Base-by-base conservation (phyloP, 2,888 invertebrate species). In the Cecidostiba fungosa region DNA sequence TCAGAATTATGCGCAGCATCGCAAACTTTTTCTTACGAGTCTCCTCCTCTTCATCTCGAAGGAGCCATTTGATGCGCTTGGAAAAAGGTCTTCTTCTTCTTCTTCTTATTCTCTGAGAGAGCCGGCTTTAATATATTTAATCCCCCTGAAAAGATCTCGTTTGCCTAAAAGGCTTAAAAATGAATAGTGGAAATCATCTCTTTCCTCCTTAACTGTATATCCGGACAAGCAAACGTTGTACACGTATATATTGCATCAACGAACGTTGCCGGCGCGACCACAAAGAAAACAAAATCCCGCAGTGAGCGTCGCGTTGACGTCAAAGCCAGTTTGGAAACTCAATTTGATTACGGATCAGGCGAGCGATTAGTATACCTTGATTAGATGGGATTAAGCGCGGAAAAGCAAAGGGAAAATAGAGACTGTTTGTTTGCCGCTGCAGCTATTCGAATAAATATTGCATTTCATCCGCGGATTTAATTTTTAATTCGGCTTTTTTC, bases 331-430 rank as follows among this genome's bases (percentile, higher is more conserved):
- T 89, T 86, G 47, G 81, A 73, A 83, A 87, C 89, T 90, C 89
- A 89, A 91, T 90, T 90, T 90, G 88, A 90, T 88, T 89, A 54
- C 69, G 54, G 10, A 50, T 73, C 36, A 36, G 43, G 50, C 50
- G 19, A 43, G 62, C 83, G 26, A 73, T 77, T 77, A 77, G 70
- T 77, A 59, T 59, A 73, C 36, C 77, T 62, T 73, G 29, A 77
- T 73, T 77, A 83, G 77, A 83, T 72, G 26, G 29, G 43, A 77
- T 50, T 76, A 82, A 39, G 70, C 70, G 50, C 69, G 26, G 69
- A 4, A 26, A 23, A 69, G 12, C n/a, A 74, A n/a, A 23, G 50
- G 8, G 23, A 81, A 36, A 66, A 43, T 23, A 78, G 39, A 66
- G 16, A 26, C 10, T 39, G 39, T 39, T 39, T 39, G 39, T 39